These are phyloP conservation scores for Nematopogon swammerdamellus DNA, from an alignment of 2,888 invertebrate genomes.

Conservation along the genomic window DNA sequence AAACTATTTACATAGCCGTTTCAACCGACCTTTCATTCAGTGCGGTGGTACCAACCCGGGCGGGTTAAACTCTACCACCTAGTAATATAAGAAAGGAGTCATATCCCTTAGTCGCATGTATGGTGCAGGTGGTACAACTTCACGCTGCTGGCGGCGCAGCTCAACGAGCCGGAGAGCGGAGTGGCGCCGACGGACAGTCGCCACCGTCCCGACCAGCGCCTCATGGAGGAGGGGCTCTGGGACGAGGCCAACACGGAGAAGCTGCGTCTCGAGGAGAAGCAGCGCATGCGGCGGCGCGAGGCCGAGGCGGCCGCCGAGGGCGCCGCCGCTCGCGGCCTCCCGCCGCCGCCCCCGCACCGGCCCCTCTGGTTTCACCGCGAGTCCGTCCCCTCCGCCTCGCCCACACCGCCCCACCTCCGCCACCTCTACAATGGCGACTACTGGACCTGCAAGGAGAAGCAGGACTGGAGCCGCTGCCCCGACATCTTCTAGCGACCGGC, in stretches of 20 bases:
- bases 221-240: constrained; percentile 95
- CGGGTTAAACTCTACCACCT: too few relatives aligned
- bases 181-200: constrained; percentile 96
- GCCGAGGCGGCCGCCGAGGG: constrained; percentile 78
- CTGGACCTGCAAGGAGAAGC: constrained; percentile 86
- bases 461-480: constrained; percentile 90
- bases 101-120: too few relatives aligned
- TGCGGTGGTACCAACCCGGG: too few relatives aligned
- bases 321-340: constrained; percentile 56
- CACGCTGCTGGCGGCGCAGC: constrained; percentile 90
- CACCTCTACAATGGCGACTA: constrained; percentile 87
- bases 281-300: constrained; percentile 73
- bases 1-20: too few relatives aligned
- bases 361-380: constrained; percentile 90
- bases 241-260: constrained; percentile 88
- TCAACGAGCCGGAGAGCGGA: constrained; percentile 91
- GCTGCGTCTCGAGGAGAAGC: constrained; percentile 89
- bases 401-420: constrained; percentile 56
- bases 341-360: constrained; percentile 69
- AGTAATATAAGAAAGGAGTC: too few relatives aligned
- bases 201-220: constrained; percentile 90
- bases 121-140: constrained; percentile 78
- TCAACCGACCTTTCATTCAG: too few relatives aligned
- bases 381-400: constrained; percentile 55
- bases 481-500: constrained; percentile 71